A percentile compares a stretch with the other conserved stretches of the same genome.
Conservation (phyloP, 2,797 vertebrate species). For the Mus spretus region DNA sequence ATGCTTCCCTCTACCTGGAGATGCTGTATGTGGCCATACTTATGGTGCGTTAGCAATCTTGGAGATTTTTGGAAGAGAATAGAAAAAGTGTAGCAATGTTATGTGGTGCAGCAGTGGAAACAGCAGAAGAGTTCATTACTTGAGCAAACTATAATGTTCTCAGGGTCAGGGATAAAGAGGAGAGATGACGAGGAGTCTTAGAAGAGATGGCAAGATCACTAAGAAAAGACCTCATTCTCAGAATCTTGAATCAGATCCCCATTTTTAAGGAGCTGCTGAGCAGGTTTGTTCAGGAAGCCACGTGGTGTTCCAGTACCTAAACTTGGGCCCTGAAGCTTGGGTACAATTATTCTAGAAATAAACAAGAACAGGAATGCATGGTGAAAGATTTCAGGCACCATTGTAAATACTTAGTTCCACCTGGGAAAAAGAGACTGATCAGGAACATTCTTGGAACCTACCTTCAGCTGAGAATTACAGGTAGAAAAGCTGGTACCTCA, state of each 20-base stretch:
- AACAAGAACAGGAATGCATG: not conserved
- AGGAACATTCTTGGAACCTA: too few relatives aligned
- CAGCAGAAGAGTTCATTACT: not conserved
- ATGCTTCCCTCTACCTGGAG: not conserved
- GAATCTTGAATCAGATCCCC: not conserved
- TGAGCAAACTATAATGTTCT: not conserved
- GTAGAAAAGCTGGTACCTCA: not conserved
- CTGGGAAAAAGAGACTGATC: not conserved
- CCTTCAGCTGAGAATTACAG: not conserved
- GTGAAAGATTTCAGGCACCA: not conserved
- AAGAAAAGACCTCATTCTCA: not conserved
- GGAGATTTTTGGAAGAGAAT: not conserved
- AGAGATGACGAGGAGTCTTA: not conserved
- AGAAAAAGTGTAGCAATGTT: not conserved
- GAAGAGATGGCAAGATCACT: not conserved
- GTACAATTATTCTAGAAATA: not conserved
- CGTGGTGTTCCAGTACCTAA: not conserved
- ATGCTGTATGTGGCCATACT: not conserved
- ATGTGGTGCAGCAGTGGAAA: not conserved
- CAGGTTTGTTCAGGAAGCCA: not conserved
- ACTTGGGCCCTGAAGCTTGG: not conserved
- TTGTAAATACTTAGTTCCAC: not conserved
- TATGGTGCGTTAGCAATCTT: not conserved
- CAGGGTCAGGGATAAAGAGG: not conserved
- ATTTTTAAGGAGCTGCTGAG: not conserved